Percentiles rank a stretch among this genome's conserved stretches.
Conservation (phyloP, 2,797 vertebrate genomes). For the Hydrocynus forskahlii region DNA sequence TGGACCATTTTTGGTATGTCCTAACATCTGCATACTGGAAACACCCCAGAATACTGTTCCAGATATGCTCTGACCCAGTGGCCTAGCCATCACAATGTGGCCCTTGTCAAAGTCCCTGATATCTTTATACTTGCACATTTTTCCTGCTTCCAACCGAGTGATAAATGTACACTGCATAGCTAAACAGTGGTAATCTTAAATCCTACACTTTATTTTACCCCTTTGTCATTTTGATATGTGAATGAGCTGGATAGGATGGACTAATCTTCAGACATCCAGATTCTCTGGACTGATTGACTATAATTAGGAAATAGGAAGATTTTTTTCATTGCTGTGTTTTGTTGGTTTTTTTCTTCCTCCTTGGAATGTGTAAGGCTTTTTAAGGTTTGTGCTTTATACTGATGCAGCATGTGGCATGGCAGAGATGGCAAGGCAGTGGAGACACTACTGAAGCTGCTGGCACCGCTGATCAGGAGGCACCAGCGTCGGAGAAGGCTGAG, state of each 20-base stretch:
- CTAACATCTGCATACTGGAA: no score
- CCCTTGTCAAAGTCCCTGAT: no score
- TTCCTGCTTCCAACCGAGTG: no score
- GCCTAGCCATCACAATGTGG: no score
- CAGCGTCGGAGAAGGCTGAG: constrained; percentile 73
- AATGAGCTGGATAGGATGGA: no score
- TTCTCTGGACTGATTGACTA: background rate
- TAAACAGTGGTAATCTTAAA: background rate
- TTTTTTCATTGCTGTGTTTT: no score
- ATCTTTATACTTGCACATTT: no score
- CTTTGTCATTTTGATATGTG: background rate
- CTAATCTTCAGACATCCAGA: no score
- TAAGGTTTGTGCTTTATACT: background rate
- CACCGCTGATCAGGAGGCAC: constrained; percentile 63
- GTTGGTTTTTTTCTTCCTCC: background rate
- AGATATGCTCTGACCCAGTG: no score
- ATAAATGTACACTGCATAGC: background rate
- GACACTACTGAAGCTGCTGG: constrained; percentile 71
- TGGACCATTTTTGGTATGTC: no score
- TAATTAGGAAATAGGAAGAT: background rate
- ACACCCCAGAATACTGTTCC: no score
- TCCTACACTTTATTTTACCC: background rate
- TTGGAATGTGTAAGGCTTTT: background rate
- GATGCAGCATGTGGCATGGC: constrained; percentile 2
- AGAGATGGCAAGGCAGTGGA: constrained; percentile 67